phyloP scores from a whole-genome alignment of 2,797 vertebrate species.

The Cuniculus paca region DNA sequence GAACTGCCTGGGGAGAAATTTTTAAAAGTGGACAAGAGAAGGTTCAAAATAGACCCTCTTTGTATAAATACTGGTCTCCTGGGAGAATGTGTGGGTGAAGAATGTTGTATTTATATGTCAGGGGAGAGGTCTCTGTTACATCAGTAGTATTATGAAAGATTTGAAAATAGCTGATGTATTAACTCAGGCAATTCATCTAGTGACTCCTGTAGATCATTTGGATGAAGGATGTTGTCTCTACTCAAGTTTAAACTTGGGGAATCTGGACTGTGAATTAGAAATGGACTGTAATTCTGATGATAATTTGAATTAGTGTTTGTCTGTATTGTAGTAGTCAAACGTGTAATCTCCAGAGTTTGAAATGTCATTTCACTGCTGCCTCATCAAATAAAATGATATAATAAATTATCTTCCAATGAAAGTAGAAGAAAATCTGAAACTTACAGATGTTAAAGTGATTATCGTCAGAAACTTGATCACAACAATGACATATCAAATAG shows the following conservation, averaged over 20 bases:
- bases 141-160: background rate
- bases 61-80: background rate
- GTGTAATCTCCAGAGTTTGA: background rate
- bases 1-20: background rate
- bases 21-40: background rate
- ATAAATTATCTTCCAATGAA: background rate
- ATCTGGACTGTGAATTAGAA: background rate
- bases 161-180: background rate
- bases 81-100: background rate
- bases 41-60: background rate
- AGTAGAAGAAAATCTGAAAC: background rate
- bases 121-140: background rate
- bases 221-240: background rate
- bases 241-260: background rate
- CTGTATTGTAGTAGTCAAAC: background rate
- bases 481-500: background rate
- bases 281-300: background rate
- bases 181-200: background rate
- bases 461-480: background rate
- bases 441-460: background rate
- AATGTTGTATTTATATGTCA: background rate
- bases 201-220: background rate
- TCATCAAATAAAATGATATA: background rate
- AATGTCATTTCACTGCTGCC: background rate
- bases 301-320: background rate